These are phyloP conservation scores for Hemicentrotus pulcherrimus DNA, from an alignment of 35 echinoderm and acorn worm species.

Conservation along the genomic window DNA sequence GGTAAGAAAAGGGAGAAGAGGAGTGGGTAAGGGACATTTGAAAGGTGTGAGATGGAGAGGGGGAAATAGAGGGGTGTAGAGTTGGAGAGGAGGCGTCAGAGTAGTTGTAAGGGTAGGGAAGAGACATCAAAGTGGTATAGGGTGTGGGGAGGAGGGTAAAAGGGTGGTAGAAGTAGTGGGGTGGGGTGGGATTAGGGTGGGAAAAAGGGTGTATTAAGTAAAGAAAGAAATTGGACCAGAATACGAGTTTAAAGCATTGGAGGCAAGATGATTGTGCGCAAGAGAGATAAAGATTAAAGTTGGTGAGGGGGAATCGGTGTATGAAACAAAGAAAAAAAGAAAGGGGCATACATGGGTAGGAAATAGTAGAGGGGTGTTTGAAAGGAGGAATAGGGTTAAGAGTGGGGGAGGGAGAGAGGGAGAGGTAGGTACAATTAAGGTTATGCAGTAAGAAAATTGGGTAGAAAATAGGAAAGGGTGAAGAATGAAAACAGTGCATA, in stretches of 20 bases:
- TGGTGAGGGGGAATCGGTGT: not conserved
- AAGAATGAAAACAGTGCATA: no score
- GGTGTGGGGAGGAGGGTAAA: not conserved
- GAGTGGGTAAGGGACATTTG: no score
- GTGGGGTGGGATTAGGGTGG: not conserved
- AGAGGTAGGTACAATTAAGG: not conserved
- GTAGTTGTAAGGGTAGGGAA: not conserved
- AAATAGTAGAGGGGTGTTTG: no score
- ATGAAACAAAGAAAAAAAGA: no score
- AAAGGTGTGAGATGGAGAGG: no score
- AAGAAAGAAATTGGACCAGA: not conserved
- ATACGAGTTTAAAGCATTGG: not conserved
- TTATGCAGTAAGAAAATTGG: not conserved
- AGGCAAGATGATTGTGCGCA: not conserved
- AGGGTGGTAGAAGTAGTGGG: not conserved
- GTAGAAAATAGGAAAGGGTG: no score
- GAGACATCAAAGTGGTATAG: not conserved
- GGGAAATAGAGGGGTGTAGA: not conserved
- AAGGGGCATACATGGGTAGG: no score
- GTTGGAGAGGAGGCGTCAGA: not conserved
- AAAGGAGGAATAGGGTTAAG: not conserved
- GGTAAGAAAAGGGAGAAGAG: not conserved
- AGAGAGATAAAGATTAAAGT: not conserved
- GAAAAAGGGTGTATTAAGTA: not conserved
- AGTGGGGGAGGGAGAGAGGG: not conserved